Evolutionary conservation across 2,797 vertebrate species (phyloP), one percentile per base, ranked within the genome.

Genomic region (Tragelaphus eurycerus): DNA sequence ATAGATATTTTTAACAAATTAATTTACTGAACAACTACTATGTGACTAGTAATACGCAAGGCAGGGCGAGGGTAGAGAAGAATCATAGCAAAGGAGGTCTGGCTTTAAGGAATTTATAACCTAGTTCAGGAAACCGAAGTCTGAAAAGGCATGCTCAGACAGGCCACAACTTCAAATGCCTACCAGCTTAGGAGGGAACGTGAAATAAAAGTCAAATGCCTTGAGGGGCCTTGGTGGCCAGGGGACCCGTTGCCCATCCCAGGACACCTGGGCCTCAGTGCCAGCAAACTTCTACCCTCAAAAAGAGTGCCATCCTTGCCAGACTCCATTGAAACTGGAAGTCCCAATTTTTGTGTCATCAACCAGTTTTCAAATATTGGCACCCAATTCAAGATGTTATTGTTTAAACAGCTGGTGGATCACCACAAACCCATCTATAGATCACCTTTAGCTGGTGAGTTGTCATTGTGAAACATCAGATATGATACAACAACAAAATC

Each of bases 1-100:
- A 38, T 1, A 57, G 78, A 84, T 25, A 9, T 31, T 79, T 95
- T 60, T 31, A 38, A 88, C 71, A 90, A 85, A 81, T 88, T 82
- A 52, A 90, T 46, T 92, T 81, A 57, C 6, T 74, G 21, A 92
- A 60, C 84, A 90, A 55, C 67, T 88, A 96, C 43, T 81, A 14
- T 34, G 48, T 52, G 6, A 55, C 46, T 2, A 6, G 23, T 6
- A 84, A 25, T 23, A 67, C 14, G n/a, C 6, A 10, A 6, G 43
- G 67, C n/a, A 27, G 11, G 16, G 10, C 3, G 19, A 23, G n/a
- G 21, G 90, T 1, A 46, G 15, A 60, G 79, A 88, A 74, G 29
- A 38, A 43, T 23, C 16, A 14, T 21, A 59, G 76, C 19, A 71
- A 17, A 67, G 4, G 14, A 54, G 11, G 4, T 78, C 50, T 64